These are phyloP conservation scores for Gallinago jamesoni DNA, from an alignment of 2,113 vertebrate genomes.

Conservation along the genomic window DNA sequence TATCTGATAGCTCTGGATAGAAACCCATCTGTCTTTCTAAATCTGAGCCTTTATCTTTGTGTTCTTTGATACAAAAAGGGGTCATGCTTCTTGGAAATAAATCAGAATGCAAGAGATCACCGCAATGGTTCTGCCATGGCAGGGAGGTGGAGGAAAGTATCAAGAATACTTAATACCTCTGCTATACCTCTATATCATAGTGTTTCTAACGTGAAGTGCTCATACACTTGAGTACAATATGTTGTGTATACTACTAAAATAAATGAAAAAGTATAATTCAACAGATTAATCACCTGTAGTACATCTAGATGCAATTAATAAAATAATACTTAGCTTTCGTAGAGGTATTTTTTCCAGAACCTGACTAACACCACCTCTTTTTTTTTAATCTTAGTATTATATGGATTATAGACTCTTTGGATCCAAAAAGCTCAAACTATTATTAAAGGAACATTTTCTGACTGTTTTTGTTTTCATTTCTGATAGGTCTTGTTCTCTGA, in stretches of 20 bases:
- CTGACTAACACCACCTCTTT: background rate
- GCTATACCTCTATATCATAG: background rate
- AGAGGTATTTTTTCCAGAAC: background rate
- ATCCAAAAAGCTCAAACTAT: background rate
- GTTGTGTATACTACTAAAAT: background rate
- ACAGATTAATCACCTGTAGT: background rate
- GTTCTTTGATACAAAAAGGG: conserved; percentile 17
- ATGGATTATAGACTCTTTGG: background rate
- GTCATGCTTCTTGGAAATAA: conserved; percentile 8
- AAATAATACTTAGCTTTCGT: background rate
- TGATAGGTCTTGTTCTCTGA: background rate
- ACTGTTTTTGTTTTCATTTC: background rate
- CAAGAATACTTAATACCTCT: background rate
- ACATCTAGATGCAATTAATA: background rate
- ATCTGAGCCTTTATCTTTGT: conserved; percentile 46
- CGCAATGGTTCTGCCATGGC: background rate
- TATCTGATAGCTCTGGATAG: conserved; percentile 33
- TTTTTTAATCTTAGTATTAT: background rate
- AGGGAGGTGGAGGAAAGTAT: background rate
- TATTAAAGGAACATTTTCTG: background rate
- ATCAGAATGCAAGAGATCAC: background rate
- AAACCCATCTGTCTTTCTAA: conserved; percentile 54
- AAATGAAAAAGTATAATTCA: background rate
- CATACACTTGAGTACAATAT: background rate
- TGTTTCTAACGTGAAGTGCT: background rate